Base-by-base conservation (phyloP, 2,113 vertebrate species). In the Perognathus longimembris region DNA sequence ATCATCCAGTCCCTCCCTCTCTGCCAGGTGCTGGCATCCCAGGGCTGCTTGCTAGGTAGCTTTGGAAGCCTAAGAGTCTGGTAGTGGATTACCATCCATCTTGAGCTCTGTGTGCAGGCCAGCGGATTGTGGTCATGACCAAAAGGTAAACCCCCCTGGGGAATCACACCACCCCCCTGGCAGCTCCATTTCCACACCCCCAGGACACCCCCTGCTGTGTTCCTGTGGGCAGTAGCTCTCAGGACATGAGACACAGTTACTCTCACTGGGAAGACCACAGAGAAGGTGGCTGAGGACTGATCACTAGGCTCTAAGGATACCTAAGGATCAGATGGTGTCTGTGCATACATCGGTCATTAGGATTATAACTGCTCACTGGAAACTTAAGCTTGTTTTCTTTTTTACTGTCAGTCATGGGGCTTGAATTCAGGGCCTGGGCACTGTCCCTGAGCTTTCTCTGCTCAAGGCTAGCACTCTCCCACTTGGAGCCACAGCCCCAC, bases 321-420 rank as follows among this genome's bases (percentile, higher is more conserved):
- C 36, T 6, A 32, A 9, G 11, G 42, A 8, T n/a, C 14, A 26
- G 14, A 6, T 8, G 10, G 34, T 0, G 0, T 21, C 34, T n/a
- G 40, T 6, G 40, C 17, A 15, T 4, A 28, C 0, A 2, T 6
- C 36, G 7, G 24, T 67, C 40, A 50, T 22, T 1, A 8, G 1
- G n/a, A 21, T 59, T 64, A 59, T 28, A 6, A 36, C 36, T 26
- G 32, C 30, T 32, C 50, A 54, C 45, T 45, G 45, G 45, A 45
- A 45, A 45, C 45, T 45, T 45, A 45, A 45, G 45, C 45, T 11
- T 45, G n/a, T 45, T 45, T 45, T 45, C 45, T 45, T 45, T 45
- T 45, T 45, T 45, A n/a, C 12, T 45, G 45, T 45, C 45, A 45
- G 45, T 45, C 12, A 12, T 45, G 45, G 50, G 14, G 50, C 15